A percentile compares a stretch with the other conserved stretches of the same genome.
phyloP scores from a whole-genome alignment of 30 jellyfish, hydroid and myxozoan species.

The Chrysaora quinquecirrha region DNA sequence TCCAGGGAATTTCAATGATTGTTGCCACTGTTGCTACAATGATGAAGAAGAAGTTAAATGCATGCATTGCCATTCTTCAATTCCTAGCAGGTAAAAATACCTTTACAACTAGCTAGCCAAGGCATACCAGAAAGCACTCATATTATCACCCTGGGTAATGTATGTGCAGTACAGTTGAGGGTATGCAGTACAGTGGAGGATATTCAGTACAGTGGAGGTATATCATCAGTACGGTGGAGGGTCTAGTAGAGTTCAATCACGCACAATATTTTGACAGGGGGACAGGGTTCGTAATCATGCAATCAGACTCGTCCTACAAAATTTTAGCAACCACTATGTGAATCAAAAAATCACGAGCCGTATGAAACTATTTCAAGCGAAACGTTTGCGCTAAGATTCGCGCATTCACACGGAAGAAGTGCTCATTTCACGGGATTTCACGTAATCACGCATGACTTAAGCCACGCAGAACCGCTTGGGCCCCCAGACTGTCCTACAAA shows the following conservation, averaged over 20 bases:
- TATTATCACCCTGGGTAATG: too few relatives aligned
- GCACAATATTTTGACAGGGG: neutral
- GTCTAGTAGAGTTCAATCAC: neutral
- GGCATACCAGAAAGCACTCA: neutral
- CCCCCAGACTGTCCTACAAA: neutral
- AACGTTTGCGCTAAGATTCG: too few relatives aligned
- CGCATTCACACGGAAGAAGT: too few relatives aligned
- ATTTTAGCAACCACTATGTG: neutral
- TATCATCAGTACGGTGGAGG: neutral
- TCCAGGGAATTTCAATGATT: constrained; percentile 20
- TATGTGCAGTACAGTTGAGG: too few relatives aligned
- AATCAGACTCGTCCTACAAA: neutral
- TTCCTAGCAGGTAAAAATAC: constrained; percentile 18
- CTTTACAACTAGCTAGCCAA: neutral
- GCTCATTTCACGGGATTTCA: too few relatives aligned
- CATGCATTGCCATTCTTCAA: constrained; percentile 15
- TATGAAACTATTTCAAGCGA: neutral
- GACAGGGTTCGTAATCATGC: neutral
- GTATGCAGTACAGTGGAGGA: too few relatives aligned
- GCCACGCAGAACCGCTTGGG: neutral
- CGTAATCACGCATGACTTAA: neutral
- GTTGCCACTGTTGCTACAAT: constrained; percentile 3
- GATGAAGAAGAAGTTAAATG: constrained; percentile 20
- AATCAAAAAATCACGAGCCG: neutral
- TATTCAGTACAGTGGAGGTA: too few relatives aligned